Evolutionary conservation across 2,797 vertebrate genomes (phyloP).

Genomic region (Lutjanus argentimaculatus): DNA sequence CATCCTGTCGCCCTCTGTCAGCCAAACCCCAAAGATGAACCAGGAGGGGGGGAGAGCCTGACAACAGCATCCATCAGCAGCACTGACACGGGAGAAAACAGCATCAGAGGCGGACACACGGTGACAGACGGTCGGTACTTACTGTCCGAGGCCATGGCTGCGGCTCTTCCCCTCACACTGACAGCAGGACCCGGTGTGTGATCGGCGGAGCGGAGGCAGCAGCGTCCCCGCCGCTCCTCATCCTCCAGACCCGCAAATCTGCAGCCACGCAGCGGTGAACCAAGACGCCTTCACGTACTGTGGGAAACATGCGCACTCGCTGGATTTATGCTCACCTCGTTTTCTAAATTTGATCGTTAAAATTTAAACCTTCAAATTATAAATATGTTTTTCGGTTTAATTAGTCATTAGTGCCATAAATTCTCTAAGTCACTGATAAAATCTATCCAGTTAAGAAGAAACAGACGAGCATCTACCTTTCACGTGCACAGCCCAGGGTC

Average conservation of each 20-base stretch:
- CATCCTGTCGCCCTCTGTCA: constrained; percentile 25
- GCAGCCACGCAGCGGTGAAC: constrained; percentile 43
- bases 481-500: accelerated
- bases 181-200: constrained; percentile 18
- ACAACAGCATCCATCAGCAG: constrained; percentile 8
- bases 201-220: constrained; percentile 48
- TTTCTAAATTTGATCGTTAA: accelerated
- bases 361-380: not conserved
- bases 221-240: constrained; percentile 60
- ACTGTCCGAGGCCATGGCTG: constrained; percentile 89
- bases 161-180: constrained; percentile 37
- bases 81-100: not conserved
- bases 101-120: not conserved
- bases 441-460: not conserved
- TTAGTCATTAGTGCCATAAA: accelerated
- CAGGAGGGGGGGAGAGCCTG: not conserved
- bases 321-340: accelerated
- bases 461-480: not conserved
- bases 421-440: accelerated
- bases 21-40: not conserved
- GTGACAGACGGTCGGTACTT: constrained; percentile 77
- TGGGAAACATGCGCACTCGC: not conserved
- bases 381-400: accelerated
- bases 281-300: constrained; percentile 46
- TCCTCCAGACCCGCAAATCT: constrained; percentile 51